Evolutionary conservation across 2,888 invertebrate species (phyloP).

Genomic region (Protodeltote pygarga): DNA sequence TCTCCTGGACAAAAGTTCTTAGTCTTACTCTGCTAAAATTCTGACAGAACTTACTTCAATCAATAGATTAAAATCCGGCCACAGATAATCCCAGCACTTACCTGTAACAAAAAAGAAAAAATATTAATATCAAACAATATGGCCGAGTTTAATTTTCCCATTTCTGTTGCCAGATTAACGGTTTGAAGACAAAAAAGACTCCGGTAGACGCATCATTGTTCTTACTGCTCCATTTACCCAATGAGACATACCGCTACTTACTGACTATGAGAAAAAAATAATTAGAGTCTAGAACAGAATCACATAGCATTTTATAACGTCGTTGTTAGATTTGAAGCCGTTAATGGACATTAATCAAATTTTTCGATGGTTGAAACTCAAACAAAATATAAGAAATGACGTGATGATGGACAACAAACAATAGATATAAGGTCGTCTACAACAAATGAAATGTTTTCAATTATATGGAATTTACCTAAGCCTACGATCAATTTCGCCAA

Average conservation of each 20-base stretch:
- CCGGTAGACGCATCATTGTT: slow-evolving; percentile 74
- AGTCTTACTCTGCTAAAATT: no score
- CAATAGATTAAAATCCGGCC: slow-evolving; percentile 1
- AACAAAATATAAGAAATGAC: no score
- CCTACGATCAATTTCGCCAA: no score
- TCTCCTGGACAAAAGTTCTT: no score
- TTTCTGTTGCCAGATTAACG: slow-evolving; percentile 60
- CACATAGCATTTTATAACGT: slow-evolving; percentile 14
- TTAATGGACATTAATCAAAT: no score
- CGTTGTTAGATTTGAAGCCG: no score
- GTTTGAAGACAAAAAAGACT: slow-evolving; percentile 65
- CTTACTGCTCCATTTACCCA: slow-evolving; percentile 79
- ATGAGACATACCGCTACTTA: slow-evolving; percentile 65
- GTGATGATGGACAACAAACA: no score
- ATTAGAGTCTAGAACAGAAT: slow-evolving; percentile 19
- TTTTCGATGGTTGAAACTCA: no score
- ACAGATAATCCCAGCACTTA: slow-evolving; percentile 48
- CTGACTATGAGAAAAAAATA: slow-evolving; percentile 37
- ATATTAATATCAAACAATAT: slow-evolving; percentile 42
- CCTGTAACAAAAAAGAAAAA: slow-evolving; percentile 52
- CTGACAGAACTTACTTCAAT: slow-evolving; percentile 24
- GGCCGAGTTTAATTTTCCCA: slow-evolving; percentile 58
- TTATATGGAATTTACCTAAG: no score
- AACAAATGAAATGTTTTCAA: no score
- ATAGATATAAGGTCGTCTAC: no score